Evolutionary conservation across 2,797 vertebrate genomes (phyloP), one percentile per base, ranked within the genome.

Genomic region (Poeciliopsis paucimaculata): DNA sequence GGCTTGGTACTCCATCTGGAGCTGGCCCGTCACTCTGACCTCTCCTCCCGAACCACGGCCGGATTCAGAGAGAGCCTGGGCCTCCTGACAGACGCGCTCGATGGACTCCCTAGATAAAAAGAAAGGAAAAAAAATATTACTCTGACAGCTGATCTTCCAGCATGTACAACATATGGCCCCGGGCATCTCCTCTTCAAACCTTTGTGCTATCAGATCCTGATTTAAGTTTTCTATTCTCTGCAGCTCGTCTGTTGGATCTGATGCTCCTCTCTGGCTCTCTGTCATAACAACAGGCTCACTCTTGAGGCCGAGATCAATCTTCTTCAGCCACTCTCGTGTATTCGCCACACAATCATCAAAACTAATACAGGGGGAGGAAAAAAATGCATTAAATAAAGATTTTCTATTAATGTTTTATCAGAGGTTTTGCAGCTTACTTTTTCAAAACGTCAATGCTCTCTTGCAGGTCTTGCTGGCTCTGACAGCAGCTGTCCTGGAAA

Each of bases 141-240:
- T 76, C 47, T 60, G 74, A 83, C 71, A 82, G 43, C 60, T 73
- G 51, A 76, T 34, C 12, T 70, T 74, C n/a, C 71, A 7, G 43
- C 9, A 70, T 76, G 16, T 77, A 62, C 71, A 49, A 76, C 76
- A 83, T 78, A 68, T 57, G 75, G 60, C 2, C 31, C 77, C 20
- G 72, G 47, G 81, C 46, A 73, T 46, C 74, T 68, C 83, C 73
- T 64, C 55, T 18, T 83, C 39, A 75, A 91, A 99, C 98, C 97
- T 98, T 92, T 96, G 96, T 77, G 92, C 92, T 81, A 97, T 88
- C 55, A 99, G 91, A 75, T 98, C 97, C 86, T 95, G 96, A 80
- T 98, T 94, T 84, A 99, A 96, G 90, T 96, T 96, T 91, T 98
- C 97, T 57, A 98, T 94, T 88, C 94, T 97, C 80, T 97, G 96